These are phyloP conservation scores for Zaprionus lachaisei DNA, from an alignment of 1,140 invertebrate species.

Conservation along the genomic window DNA sequence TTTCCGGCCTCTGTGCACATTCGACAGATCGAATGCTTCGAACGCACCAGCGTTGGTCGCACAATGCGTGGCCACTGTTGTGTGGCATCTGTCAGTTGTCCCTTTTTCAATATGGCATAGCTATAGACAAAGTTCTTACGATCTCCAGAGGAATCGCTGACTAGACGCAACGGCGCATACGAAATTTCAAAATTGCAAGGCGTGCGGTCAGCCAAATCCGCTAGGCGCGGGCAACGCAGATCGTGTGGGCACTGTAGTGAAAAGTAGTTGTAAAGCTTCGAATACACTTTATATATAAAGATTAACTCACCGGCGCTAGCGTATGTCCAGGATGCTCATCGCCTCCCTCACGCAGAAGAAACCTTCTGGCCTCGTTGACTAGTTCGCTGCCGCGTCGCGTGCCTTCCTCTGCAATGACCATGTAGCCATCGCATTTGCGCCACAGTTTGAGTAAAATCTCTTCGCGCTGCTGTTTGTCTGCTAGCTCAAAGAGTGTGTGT, in stretches of 20 bases:
- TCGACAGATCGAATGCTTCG: constrained; percentile 90
- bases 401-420: constrained; percentile 94
- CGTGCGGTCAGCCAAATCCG: constrained; percentile 85
- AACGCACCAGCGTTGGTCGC: constrained; percentile 87
- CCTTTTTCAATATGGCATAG: constrained; percentile 93
- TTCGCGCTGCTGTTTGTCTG: constrained; percentile 87
- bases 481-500: constrained; percentile 92
- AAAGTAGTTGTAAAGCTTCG: neutral
- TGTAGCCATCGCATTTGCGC: constrained; percentile 92
- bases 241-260: constrained; percentile 91
- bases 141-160: constrained; percentile 75
- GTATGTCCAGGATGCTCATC: constrained; percentile 86
- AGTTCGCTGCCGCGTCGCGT: constrained; percentile 91
- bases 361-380: constrained; percentile 91
- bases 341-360: constrained; percentile 86
- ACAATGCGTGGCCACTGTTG: constrained; percentile 92
- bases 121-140: constrained; percentile 87
- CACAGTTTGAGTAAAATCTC: constrained; percentile 92
- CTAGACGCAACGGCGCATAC: constrained; percentile 87
- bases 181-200: constrained; percentile 92
- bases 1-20: constrained; percentile 91
- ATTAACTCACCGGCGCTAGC: constrained; percentile 89
- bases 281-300: neutral
- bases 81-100: constrained; percentile 85
- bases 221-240: constrained; percentile 88